Evolutionary conservation across 1,140 invertebrate species (phyloP).

Genomic region (Anoplolepis gracilipes): DNA sequence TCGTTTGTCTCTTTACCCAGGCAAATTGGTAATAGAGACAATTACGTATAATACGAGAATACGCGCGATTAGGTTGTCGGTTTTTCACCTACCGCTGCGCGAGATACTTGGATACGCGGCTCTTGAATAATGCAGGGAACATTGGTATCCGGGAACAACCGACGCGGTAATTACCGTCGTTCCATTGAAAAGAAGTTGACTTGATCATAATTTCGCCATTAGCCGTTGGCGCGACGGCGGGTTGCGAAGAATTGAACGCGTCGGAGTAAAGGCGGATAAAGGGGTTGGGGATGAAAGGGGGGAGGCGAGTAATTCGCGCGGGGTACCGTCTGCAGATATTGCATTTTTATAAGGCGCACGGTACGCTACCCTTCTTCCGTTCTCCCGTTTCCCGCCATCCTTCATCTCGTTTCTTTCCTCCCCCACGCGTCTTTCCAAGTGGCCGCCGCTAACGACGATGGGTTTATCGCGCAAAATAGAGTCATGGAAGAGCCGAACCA

Average conservation of each 20-base stretch:
- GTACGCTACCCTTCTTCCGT: not conserved
- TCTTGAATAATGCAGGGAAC: constrained; percentile 77
- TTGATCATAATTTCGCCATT: constrained; percentile 81
- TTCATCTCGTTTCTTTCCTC: not conserved
- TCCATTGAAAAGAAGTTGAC: constrained; percentile 76
- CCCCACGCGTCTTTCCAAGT: not conserved
- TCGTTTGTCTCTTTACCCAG: not conserved
- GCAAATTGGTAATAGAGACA: not conserved
- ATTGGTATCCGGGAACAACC: constrained; percentile 72
- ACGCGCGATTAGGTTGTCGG: constrained; percentile 62
- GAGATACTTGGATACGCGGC: constrained; percentile 57
- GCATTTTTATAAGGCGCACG: constrained; percentile 72
- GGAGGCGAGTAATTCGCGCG: constrained; percentile 66
- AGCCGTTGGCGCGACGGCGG: constrained; percentile 38
- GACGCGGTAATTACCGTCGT: constrained; percentile 78
- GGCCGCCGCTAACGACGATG: constrained; percentile 63
- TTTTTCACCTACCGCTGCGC: constrained; percentile 38
- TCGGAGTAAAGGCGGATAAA: not conserved
- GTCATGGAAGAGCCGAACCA: constrained; percentile 21
- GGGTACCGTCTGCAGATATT: constrained; percentile 70
- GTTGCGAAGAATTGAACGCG: constrained; percentile 9
- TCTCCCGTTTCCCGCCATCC: not conserved
- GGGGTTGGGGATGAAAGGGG: not conserved
- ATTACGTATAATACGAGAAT: constrained; percentile 16
- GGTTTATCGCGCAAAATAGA: constrained; percentile 60